phyloP scores from a whole-genome alignment of 2,113 vertebrate species.

The Crypturellus undulatus region DNA sequence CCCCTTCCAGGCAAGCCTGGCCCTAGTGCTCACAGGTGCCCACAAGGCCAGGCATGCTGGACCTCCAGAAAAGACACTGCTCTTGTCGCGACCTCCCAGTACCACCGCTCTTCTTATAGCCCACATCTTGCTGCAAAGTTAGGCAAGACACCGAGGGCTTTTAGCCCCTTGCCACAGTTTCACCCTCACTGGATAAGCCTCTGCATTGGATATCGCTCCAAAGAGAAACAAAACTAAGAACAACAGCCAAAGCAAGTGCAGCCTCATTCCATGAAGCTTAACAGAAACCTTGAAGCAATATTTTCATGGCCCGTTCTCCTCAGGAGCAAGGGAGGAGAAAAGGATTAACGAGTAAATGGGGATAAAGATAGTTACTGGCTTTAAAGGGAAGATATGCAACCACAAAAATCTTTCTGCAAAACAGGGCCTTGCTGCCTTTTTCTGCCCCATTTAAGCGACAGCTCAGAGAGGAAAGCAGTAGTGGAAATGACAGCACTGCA shows the following conservation, averaged over 20 bases:
- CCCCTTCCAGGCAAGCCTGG: not conserved
- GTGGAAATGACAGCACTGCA: not conserved
- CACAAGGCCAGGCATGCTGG: rapidly evolving
- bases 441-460: not conserved
- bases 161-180: not conserved
- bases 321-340: not conserved
- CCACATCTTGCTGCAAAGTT: not conserved
- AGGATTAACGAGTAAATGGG: not conserved
- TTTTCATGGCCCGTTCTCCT: not conserved
- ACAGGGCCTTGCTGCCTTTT: not conserved
- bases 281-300: not conserved
- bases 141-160: not conserved
- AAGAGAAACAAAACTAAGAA: not conserved
- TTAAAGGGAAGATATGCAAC: not conserved
- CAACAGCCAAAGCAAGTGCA: not conserved
- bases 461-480: not conserved
- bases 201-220: not conserved
- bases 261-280: not conserved
- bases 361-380: not conserved
- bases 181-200: not conserved
- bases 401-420: not conserved
- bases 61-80: not conserved
- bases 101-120: not conserved
- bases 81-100: not conserved
- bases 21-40: not conserved